phyloP scores from a whole-genome alignment of 2,888 invertebrate species.

The Sicus ferrugineus region DNA sequence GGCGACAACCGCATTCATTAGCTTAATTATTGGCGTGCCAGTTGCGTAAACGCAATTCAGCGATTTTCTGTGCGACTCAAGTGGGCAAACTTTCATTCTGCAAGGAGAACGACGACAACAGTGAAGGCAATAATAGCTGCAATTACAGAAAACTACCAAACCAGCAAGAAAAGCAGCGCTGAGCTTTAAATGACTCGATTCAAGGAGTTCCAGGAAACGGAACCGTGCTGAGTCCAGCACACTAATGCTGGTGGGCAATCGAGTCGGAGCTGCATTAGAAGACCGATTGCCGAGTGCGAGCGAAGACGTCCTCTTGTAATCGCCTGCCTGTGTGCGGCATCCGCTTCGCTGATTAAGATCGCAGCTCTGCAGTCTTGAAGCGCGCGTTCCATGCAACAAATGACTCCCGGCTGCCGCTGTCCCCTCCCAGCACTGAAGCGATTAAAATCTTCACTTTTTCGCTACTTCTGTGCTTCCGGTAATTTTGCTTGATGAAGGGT shows the following conservation, averaged over 20 bases:
- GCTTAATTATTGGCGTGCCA: slow-evolving; percentile 21
- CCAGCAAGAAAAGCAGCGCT: neutral
- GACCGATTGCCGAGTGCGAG: neutral
- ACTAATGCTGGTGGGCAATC: neutral
- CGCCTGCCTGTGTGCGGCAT: slow-evolving; percentile 35
- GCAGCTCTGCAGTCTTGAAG: slow-evolving; percentile 28
- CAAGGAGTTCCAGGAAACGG: neutral
- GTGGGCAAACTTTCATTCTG: slow-evolving; percentile 11
- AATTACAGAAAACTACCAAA: slow-evolving; percentile 11
- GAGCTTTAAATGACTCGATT: slow-evolving; percentile 4
- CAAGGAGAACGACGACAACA: slow-evolving; percentile 13
- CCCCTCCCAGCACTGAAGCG: neutral
- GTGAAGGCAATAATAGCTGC: neutral
- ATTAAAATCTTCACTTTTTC: slow-evolving; percentile 17
- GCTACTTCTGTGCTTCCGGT: neutral
- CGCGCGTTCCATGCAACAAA: slow-evolving; percentile 8
- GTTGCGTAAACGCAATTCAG: slow-evolving; percentile 22
- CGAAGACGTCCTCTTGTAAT: neutral
- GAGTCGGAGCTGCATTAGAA: neutral
- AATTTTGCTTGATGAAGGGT: neutral
- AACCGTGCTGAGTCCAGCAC: neutral
- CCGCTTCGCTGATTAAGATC: slow-evolving; percentile 44
- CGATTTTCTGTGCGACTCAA: slow-evolving; percentile 20
- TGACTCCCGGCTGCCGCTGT: neutral
- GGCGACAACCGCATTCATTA: slow-evolving; percentile 24